Conservation (phyloP, 1,140 invertebrate genomes). For the Psix sp. region DNA sequence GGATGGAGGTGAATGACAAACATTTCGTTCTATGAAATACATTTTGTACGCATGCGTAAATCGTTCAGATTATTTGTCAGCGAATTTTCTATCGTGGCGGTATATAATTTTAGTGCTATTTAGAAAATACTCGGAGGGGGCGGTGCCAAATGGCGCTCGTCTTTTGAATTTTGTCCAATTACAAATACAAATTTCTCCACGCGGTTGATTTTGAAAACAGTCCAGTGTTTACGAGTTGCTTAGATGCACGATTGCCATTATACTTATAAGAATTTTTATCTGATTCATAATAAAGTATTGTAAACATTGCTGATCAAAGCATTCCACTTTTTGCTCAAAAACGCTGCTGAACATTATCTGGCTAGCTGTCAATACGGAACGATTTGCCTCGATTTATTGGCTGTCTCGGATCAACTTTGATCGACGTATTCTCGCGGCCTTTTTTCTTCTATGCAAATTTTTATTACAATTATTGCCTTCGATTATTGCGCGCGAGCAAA, state of each 20-base stretch:
- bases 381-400: conserved; percentile 21
- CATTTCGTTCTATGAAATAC: conserved; percentile 34
- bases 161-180: too few relatives aligned
- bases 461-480: not conserved
- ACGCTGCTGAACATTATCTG: conserved; percentile 7
- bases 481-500: not conserved
- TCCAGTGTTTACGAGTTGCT: conserved; percentile 16
- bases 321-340: conserved; percentile 33
- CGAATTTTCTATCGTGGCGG: too few relatives aligned
- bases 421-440: too few relatives aligned
- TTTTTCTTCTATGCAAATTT: too few relatives aligned
- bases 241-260: conserved; percentile 10
- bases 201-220: conserved; percentile 1
- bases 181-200: too few relatives aligned
- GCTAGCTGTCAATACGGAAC: conserved; percentile 14
- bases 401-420: too few relatives aligned
- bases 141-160: too few relatives aligned
- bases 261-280: conserved; percentile 25
- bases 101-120: too few relatives aligned
- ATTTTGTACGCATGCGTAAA: conserved; percentile 2
- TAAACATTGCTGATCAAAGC: conserved; percentile 14
- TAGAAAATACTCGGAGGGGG: too few relatives aligned
- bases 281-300: conserved; percentile 14
- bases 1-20: too few relatives aligned
- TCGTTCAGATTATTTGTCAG: not conserved